Base-by-base conservation (phyloP, 2,113 vertebrate genomes). In the Coptodon rendalli region DNA sequence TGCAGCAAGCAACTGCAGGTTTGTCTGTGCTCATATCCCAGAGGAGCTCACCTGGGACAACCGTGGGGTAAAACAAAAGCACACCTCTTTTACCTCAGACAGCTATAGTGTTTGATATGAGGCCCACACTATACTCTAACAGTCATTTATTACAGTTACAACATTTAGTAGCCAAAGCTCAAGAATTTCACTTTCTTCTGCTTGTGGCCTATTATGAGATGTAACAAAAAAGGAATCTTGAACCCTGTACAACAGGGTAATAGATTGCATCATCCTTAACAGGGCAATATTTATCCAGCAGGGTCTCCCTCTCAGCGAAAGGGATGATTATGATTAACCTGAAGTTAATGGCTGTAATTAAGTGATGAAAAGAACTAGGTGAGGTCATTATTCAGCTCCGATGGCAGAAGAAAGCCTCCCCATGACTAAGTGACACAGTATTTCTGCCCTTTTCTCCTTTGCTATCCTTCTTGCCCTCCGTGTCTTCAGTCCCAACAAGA, bases 341-440 rank as follows among this genome's bases (percentile, higher is more conserved):
- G 27, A 86, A 78, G 82, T 86, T 87, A 90, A 91, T 86, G 68
- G 81, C 59, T 53, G 66, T 87, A 87, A 92, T 90, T 91, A 79
- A 54, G 61, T 86, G 88, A 86, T 89, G 82, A 88, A 90, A 91
- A 91, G 86, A 91, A 81, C 52, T 68, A 84, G 63, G 80, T 82
- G 82, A 87, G 79, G 87, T 85, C 84, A 89, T 91, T 88, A 66
- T 85, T 82, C 45, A 81, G 66, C 79, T 73, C 45, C 6, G 45
- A 45, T 54, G 68, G 6, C 48, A 6, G 85, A 89, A 45, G 43
- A 90, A 78, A 86, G 63, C 56, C 48, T 82, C 43, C 31, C 82
- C n/a, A 10, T 79, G 81, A 56, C 40, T 88, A 48, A 84, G 78
- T 61, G 85, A 90, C 83, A 84, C 80, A 48, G 54, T 87, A 52